Base-by-base conservation (phyloP, 2,888 invertebrate species). In the Podabrus alpinus region DNA sequence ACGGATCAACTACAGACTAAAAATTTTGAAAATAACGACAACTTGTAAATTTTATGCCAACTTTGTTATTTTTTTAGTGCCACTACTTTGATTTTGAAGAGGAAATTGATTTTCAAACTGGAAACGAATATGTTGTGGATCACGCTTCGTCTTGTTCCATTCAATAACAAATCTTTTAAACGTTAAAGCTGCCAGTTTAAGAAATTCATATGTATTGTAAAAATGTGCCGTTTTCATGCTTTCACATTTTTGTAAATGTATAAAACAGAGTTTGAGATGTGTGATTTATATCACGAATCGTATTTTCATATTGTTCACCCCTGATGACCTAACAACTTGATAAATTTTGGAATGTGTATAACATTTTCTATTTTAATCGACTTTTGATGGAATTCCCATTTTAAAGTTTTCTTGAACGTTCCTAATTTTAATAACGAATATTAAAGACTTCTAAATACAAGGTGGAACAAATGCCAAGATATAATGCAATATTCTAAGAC, bases 51-150 rank as follows among this genome's bases (percentile, higher is more conserved):
- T 24, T 24, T 24, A 45, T 45, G n/a, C n/a, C n/a, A 45, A 45
- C 45, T 45, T 64, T 64, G 16, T 66, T 29, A 71, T 62, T 68
- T 71, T 76, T 77, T 74, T 84, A 87, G 87, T 86, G 87, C 81
- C 86, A 87, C 81, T 87, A 87, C 79, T 87, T 87, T 81, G 86
- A 87, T 80, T 86, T 86, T 79, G 86, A 87, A 75, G 87, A 87
- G 79, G 86, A 87, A 81, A 82, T 86, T 77, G 86, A 86, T 78
- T 87, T 86, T 78, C 79, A 85, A 62, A 80, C 80, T 25, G 82
- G 81, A 77, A 80, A 77, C 72, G 86, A 86, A 72, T 85, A 82
- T 79, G 82, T 85, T 80, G 82, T 86, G 80, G 86, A 85, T 82
- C 86, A 86, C 81, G 83, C 81, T 77, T 86, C 86, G 45, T 83